These are phyloP conservation scores for Strongylocentrotus purpuratus DNA, from an alignment of 35 echinoderm and acorn worm genomes.

Conservation along the genomic window DNA sequence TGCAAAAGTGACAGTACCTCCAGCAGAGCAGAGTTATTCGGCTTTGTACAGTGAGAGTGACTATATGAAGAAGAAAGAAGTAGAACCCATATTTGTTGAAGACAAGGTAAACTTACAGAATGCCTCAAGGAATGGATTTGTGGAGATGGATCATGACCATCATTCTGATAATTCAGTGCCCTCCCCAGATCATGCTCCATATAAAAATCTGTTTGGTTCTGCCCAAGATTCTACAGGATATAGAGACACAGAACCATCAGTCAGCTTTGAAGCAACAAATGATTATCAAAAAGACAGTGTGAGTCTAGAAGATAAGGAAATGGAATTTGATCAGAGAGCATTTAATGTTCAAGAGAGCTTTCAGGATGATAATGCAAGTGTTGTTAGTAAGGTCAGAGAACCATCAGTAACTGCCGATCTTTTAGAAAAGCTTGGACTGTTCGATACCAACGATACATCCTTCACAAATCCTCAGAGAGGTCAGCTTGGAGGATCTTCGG, in stretches of 20 bases:
- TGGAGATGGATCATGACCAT: background rate
- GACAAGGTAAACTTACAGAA: background rate
- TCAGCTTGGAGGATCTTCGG: background rate
- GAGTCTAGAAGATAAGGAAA: background rate
- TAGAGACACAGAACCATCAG: background rate
- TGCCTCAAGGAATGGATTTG: background rate
- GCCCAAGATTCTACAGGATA: background rate
- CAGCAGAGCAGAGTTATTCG: background rate
- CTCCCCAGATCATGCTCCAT: background rate
- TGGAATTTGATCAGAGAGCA: background rate
- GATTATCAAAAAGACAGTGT: background rate
- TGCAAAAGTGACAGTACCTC: background rate
- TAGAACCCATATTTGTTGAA: background rate
- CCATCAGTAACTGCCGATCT: constrained; percentile 27
- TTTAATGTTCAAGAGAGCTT: background rate
- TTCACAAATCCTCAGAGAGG: background rate
- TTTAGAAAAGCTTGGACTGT: background rate
- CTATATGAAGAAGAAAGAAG: background rate
- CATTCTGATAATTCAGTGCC: background rate
- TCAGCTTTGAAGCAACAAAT: background rate
- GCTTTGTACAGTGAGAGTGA: background rate
- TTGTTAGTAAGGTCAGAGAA: background rate
- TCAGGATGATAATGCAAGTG: background rate
- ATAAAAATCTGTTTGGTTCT: background rate
- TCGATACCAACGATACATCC: background rate